These are phyloP conservation scores for Tortrix viridana DNA, from an alignment of 2,888 invertebrate species.

Conservation along the genomic window DNA sequence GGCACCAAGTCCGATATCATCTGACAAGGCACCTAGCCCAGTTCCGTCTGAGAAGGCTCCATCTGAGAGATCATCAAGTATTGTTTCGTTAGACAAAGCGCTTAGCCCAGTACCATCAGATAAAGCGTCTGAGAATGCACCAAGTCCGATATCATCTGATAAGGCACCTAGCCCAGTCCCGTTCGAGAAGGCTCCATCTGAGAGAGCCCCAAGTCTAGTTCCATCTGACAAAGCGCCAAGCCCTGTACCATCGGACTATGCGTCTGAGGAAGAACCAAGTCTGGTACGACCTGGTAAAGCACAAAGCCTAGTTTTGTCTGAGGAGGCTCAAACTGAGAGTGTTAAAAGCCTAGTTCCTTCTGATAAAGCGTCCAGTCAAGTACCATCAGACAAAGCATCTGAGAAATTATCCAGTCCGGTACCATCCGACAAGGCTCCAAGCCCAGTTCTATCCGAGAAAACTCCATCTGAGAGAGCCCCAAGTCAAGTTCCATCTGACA, in stretches of 20 bases:
- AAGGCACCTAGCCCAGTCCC: constrained; percentile 10
- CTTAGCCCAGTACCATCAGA: constrained; percentile 11
- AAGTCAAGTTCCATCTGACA: constrained; percentile 31
- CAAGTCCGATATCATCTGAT: constrained; percentile 5
- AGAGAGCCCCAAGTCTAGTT: constrained; percentile 9
- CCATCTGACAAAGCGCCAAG: constrained; percentile 20
- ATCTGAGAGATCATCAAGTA: constrained; percentile 29
- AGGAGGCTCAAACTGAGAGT: constrained; percentile 11
- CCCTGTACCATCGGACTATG: constrained; percentile 25
- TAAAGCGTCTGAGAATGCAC: constrained; percentile 1
- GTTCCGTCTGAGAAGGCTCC: constrained; percentile 17
- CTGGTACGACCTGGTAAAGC: constrained; percentile 25
- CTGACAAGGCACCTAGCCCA: constrained; percentile 30
- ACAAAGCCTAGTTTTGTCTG: constrained; percentile 23
- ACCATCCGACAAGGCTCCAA: constrained; percentile 24
- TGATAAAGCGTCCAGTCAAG: constrained; percentile 18
- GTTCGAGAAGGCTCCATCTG: background rate
- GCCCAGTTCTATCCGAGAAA: constrained; percentile 20
- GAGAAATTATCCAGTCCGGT: constrained; percentile 23
- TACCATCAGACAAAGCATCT: constrained; percentile 18
- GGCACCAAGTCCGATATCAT: constrained; percentile 28
- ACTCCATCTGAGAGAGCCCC: constrained; percentile 2
- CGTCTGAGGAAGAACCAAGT: constrained; percentile 18
- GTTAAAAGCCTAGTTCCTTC: constrained; percentile 15
- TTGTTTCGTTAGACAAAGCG: constrained; percentile 2